phyloP scores from a whole-genome alignment of 1,140 invertebrate genomes.

The Apis dorsata region DNA sequence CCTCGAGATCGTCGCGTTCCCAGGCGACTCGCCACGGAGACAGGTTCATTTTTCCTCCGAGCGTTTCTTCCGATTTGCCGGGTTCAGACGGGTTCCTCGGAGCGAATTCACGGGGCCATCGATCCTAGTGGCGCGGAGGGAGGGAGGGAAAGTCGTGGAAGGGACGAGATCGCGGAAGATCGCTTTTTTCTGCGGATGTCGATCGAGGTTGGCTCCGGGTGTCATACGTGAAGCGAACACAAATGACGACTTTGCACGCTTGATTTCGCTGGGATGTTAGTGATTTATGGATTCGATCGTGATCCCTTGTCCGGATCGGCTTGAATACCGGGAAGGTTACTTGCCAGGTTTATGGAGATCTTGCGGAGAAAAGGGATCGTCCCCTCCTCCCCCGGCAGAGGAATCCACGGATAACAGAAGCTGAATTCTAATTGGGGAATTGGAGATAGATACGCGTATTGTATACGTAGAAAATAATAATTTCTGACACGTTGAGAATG shows the following conservation, averaged over 20 bases:
- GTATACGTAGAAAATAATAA: no score
- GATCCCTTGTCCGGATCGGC: neutral
- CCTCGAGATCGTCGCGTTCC: neutral
- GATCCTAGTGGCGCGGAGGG: neutral
- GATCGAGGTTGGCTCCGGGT: constrained; percentile 4
- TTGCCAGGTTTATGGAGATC: neutral
- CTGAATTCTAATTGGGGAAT: neutral
- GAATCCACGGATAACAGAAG: neutral
- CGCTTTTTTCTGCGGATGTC: constrained; percentile 18
- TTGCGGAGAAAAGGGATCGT: neutral
- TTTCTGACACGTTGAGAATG: no score
- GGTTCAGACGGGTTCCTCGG: neutral
- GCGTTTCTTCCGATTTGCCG: constrained; percentile 36
- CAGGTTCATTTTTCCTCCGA: constrained; percentile 49
- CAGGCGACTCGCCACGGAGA: constrained; percentile 11
- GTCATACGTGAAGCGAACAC: constrained; percentile 44
- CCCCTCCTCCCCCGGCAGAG: neutral
- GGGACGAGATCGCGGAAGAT: constrained; percentile 15
- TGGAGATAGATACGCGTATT: no score
- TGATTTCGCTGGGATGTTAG: constrained; percentile 31
- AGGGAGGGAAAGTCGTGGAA: neutral
- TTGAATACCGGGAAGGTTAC: neutral
- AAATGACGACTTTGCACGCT: constrained; percentile 23
- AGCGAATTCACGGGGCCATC: constrained; percentile 26
- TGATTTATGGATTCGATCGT: constrained; percentile 11